These are phyloP conservation scores for Ranitomeya imitator DNA, from an alignment of 2,113 vertebrate species.

Conservation along the genomic window DNA sequence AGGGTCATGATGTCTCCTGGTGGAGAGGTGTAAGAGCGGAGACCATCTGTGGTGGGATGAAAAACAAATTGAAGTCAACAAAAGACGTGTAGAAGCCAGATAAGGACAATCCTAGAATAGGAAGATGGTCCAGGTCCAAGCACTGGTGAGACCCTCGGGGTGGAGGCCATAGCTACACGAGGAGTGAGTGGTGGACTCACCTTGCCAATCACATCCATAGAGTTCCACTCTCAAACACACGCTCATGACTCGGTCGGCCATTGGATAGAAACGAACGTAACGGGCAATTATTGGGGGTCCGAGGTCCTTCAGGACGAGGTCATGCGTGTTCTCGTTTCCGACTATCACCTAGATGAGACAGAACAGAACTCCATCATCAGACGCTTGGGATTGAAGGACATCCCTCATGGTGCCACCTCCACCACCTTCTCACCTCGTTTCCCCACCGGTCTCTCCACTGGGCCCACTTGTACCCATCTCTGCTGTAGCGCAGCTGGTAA, in stretches of 20 bases:
- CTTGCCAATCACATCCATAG: conserved; percentile 90
- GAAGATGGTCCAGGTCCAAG: not conserved
- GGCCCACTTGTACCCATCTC: conserved; percentile 85
- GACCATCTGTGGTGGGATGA: conserved; percentile 73
- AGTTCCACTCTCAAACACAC: conserved; percentile 93
- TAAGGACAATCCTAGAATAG: not conserved
- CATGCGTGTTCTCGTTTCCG: conserved; percentile 89
- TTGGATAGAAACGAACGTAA: conserved; percentile 86
- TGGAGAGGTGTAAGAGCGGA: conserved; percentile 85
- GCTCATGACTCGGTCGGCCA: conserved; percentile 91
- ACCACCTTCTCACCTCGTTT: conserved; percentile 73
- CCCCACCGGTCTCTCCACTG: conserved; percentile 89
- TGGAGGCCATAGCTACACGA: not conserved
- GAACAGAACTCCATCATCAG: not conserved
- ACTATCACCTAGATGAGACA: conserved; percentile 78
- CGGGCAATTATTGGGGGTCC: conserved; percentile 86
- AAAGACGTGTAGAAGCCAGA: not conserved
- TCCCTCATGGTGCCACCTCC: not conserved
- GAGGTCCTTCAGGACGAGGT: conserved; percentile 90
- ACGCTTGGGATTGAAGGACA: not conserved
- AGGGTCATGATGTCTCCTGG: conserved; percentile 85
- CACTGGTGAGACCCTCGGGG: not conserved
- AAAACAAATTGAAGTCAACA: not conserved
- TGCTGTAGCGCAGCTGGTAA: conserved; percentile 86
- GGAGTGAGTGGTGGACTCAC: conserved; percentile 66